Conservation (phyloP, 2,888 invertebrate genomes). For the Coelinius sp. region DNA sequence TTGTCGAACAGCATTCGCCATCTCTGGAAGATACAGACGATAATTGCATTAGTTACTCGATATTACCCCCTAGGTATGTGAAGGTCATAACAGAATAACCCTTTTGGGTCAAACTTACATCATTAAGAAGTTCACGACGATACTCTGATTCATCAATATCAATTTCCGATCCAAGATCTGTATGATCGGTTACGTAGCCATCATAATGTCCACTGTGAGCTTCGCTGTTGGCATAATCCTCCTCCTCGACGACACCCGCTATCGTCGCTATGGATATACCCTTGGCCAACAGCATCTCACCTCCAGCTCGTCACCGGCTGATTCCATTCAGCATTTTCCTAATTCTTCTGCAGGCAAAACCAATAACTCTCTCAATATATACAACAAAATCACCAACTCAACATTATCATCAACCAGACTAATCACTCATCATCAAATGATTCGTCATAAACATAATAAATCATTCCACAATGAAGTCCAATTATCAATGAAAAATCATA, state of each 20-base stretch:
- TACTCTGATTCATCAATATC: conserved; percentile 81
- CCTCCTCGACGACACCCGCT: conserved; percentile 66
- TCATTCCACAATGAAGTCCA: neutral
- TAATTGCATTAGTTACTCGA: conserved; percentile 25
- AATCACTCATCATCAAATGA: neutral
- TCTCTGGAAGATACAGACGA: conserved; percentile 78
- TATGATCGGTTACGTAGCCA: conserved; percentile 84
- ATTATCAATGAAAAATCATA: neutral
- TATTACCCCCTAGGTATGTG: neutral
- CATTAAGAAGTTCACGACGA: conserved; percentile 82
- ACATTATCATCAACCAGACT: too few species aligned
- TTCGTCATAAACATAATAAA: neutral
- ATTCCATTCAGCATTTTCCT: conserved; percentile 50
- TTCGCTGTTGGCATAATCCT: conserved; percentile 65
- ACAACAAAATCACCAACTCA: neutral
- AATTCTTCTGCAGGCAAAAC: neutral
- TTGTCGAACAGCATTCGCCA: conserved; percentile 91
- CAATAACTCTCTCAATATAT: neutral
- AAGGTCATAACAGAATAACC: conserved; percentile 26
- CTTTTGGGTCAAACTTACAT: conserved; percentile 75
- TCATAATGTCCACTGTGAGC: conserved; percentile 66
- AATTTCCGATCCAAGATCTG: conserved; percentile 83
- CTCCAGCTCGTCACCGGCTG: conserved; percentile 54
- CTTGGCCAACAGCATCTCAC: conserved; percentile 65
- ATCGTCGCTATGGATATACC: conserved; percentile 68